Base-by-base conservation (phyloP, 2,888 invertebrate genomes). In the Epinotia bilunana region DNA sequence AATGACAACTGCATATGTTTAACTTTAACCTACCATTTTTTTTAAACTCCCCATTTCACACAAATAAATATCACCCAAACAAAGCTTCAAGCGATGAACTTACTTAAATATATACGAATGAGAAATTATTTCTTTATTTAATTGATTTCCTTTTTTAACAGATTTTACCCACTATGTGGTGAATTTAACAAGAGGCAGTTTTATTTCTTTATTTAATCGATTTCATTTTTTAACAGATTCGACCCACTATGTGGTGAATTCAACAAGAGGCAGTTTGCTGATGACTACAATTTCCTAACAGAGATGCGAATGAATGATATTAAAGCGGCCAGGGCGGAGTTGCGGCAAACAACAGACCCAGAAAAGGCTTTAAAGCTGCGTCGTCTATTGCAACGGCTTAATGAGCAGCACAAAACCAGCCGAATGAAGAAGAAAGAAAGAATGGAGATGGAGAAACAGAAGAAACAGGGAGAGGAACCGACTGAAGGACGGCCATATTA, bases 151-250 rank as follows among this genome's bases (percentile, higher is more conserved):
- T n/a, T n/a, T 53, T 63, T 46, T 87, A n/a, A 2, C 82, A 95
- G 99, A 79, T 99, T 98, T 92, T 98, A 98, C 86, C 96, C 96
- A 28, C 93, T 97, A 0, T 97, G 98, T 82, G 98, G 98, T 3
- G 95, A 95, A 64, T 98, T 96, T 87, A 95, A 97, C 85, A 95
- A 96, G 71, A 95, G 96, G 80, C 92, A 95, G 33, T 98, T 98
- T 85, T 6, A 6, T 16, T 49, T 13, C 12, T 46, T 53, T n/a
- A 53, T 53, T 53, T n/a, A 7, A 53, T 53, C n/a, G 53, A 6
- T 6, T 53, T 53, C 6, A 53, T n/a, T n/a, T 53, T 63, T 46
- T 87, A n/a, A 2, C 82, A 95, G 99, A 79, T 99, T 98, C 92
- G 98, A 98, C 86, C 96, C 96, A 28, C 93, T 97, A 0, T 97